Base-by-base conservation (phyloP, 2,113 vertebrate genomes). In the Scolopax mira region DNA sequence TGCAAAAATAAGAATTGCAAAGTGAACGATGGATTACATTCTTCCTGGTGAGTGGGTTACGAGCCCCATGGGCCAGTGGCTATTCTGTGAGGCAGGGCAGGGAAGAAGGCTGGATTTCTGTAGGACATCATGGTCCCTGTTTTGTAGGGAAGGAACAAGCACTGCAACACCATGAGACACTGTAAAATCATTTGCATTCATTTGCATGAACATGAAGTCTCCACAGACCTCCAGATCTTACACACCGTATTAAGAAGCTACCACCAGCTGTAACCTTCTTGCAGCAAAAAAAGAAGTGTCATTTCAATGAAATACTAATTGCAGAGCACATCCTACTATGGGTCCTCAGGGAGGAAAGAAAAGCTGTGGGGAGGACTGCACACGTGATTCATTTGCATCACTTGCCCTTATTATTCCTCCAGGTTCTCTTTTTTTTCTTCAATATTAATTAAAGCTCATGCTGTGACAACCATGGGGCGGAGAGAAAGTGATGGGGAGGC, bases 171-270 rank as follows among this genome's bases (percentile, higher is more conserved):
- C 48, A 31, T 0, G 7, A 70, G 46, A 88, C 39, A 23, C 19
- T 81, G 61, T 90, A 81, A 94, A 85, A 87, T 84, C 17, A 74
- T 71, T 89, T 90, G 86, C 90, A 90, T 94, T 92, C 41, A 88
- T 90, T 67, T 87, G 73, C 94, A 85, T 78, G 48, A 86, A 69
- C 61, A 52, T 18, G 25, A 89, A 87, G 72, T 64, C 69, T 44
- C 93, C 61, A 31, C 49, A 92, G 78, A 93, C 22, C 24, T 35
- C 35, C 17, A 28, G 82, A 90, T 75, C 79, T 72, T 31, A 66
- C 55, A 71, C 12, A 30, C 35, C 22, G 18, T 54, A 57, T 86
- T 84, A 93, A 94, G 79, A 86, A 71, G 80, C 30, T 48, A 71
- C 48, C 64, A 89, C 58, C 35, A 93, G 55, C 89, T 67, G 72